phyloP scores from a whole-genome alignment of 2,797 vertebrate genomes.

The Danio jaintianensis region DNA sequence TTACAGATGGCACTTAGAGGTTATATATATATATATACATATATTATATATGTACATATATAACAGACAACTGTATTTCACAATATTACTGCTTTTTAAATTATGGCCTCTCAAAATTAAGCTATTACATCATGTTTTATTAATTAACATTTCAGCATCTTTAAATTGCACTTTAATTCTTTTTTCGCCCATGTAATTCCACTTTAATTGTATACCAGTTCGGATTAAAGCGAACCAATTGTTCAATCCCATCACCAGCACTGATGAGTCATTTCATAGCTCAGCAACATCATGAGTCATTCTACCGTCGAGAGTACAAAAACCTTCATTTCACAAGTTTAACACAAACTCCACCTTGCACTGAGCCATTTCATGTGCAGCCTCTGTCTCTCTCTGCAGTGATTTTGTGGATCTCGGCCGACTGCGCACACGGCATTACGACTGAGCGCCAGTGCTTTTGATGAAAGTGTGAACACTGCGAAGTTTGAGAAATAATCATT shows the following conservation, averaged over 20 bases:
- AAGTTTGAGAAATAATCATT: slow-evolving; percentile 57
- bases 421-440: background rate
- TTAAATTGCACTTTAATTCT: background rate
- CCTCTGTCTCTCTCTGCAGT: background rate
- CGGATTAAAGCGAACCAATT: slow-evolving; percentile 9
- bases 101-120: too few relatives aligned
- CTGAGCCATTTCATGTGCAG: background rate
- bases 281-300: background rate
- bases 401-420: background rate
- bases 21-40: too few relatives aligned
- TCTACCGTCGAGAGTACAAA: background rate
- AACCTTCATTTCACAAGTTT: slow-evolving; percentile 31
- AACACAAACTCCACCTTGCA: slow-evolving; percentile 4
- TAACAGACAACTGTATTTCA: too few relatives aligned
- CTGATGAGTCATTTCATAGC: slow-evolving; percentile 11
- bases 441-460: slow-evolving; percentile 27
- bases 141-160: background rate
- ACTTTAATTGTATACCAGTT: slow-evolving; percentile 21
- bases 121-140: background rate
- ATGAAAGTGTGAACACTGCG: slow-evolving; percentile 44
- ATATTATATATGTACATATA: too few relatives aligned
- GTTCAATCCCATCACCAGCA: slow-evolving; percentile 4
- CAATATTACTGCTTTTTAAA: too few relatives aligned
- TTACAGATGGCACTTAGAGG: too few relatives aligned
- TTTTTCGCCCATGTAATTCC: background rate